Evolutionary conservation across 2,888 invertebrate species (phyloP), one percentile per base, ranked within the genome.

Genomic region (Dryococelus australis): DNA sequence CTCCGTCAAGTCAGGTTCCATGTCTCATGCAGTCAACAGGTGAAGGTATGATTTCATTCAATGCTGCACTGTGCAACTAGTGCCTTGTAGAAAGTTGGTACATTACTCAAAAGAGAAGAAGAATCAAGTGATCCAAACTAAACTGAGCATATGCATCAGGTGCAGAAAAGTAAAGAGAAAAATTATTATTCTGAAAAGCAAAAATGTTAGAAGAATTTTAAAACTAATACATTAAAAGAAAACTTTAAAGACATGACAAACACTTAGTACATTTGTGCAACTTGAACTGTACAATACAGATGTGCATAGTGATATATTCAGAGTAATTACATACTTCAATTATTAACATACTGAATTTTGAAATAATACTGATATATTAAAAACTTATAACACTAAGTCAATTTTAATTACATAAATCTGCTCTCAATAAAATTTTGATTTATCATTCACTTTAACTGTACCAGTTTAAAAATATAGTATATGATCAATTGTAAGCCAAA

Each of bases 81-180:
- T 65, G 65, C 65, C 65, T 65, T 65, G 65, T 65, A 9, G 6
- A n/a, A n/a, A 65, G 20, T 65, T 65, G 65, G 10, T 65, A 65
- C 65, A 24, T 65, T n/a, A 65, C 13, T 65, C 65, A 65, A 65
- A 65, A 65, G 1, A 20, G 65, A 65, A 20, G 65, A 65, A 65
- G 65, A 65, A 65, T 24, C 65, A 65, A 65, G 65, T 65, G 65
- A 65, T 65, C 65, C n/a, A 65, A 65, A 65, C 65, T 65, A 65
- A 8, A 16, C 20, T 65, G 65, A 65, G 65, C 65, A 65, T n/a
- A 10, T 65, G 65, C 65, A 65, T 65, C 65, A 65, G 65, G 65
- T 65, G 65, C 65, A 65, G 65, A 20, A 65, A 16, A 65, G n/a
- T 65, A 65, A 1, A 65, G 65, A 24, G n/a, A 65, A 65, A 24